Evolutionary conservation across 2,797 vertebrate species (phyloP).

Genomic region (Hyperoplus lanceolatus): DNA sequence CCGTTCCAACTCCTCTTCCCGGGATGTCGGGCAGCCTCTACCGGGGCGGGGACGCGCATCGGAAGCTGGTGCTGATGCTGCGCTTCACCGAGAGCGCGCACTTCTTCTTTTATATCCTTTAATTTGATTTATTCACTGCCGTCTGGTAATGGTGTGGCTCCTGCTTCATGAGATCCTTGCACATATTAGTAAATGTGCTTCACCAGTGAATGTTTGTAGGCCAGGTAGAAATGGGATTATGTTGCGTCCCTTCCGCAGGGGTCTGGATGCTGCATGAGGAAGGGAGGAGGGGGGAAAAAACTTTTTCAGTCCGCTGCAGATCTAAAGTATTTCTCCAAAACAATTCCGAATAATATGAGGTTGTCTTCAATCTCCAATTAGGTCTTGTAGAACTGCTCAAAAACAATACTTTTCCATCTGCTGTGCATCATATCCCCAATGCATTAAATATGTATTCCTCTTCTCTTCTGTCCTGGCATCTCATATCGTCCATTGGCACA

Average conservation of each 20-base stretch:
- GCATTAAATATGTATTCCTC: conserved; percentile 25
- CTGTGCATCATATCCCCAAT: conserved; percentile 6
- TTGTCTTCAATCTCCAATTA: conserved; percentile 1
- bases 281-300: conserved; percentile 32
- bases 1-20: conserved; percentile 84
- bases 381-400: not conserved
- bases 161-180: not conserved
- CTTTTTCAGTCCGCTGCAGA: conserved; percentile 47
- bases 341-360: not conserved
- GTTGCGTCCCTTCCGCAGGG: conserved; percentile 21
- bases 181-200: conserved; percentile 9
- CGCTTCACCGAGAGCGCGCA: conserved; percentile 83
- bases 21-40: conserved; percentile 80
- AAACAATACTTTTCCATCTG: conserved; percentile 1
- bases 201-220: conserved; percentile 8
- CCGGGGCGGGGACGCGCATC: conserved; percentile 83
- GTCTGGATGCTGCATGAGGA: conserved; percentile 45
- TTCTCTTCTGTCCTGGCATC: conserved; percentile 29
- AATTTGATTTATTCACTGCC: conserved; percentile 61
- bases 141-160: not conserved
- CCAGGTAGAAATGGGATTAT: conserved; percentile 17
- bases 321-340: conserved; percentile 18
- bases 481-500: conserved; percentile 40
- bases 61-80: conserved; percentile 82
- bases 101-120: conserved; percentile 60